phyloP scores from a whole-genome alignment of 2,113 vertebrate species.

The Butorides virescens region DNA sequence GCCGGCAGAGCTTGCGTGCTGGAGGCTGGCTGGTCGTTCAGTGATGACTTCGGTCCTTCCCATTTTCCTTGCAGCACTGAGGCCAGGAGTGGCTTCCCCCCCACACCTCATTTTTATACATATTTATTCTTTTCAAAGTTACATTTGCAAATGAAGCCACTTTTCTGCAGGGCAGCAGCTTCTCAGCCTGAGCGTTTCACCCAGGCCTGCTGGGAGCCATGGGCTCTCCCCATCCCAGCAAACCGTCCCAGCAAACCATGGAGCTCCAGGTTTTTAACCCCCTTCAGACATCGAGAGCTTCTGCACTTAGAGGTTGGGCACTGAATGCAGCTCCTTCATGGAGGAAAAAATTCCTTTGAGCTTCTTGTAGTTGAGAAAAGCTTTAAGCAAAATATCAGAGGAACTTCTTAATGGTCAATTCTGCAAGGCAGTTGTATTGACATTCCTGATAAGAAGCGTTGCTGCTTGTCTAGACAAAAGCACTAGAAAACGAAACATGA shows the following conservation, averaged over 20 bases:
- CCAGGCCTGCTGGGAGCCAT: neutral
- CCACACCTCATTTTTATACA: neutral
- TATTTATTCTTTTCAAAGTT: neutral
- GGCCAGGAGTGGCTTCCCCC: too few relatives aligned
- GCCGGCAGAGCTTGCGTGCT: neutral
- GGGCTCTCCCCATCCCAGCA: neutral
- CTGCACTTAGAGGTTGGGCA: rapidly evolving
- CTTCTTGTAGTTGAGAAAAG: neutral
- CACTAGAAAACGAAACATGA: neutral
- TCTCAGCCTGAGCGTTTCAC: neutral
- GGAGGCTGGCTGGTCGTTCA: rapidly evolving
- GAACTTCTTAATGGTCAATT: neutral
- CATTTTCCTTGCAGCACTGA: neutral
- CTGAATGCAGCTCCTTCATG: neutral
- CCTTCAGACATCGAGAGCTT: neutral
- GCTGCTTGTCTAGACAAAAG: constrained; percentile 2
- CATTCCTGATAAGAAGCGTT: neutral
- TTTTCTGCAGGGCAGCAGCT: neutral
- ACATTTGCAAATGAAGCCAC: neutral
- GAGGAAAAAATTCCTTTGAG: neutral
- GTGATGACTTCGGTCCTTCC: neutral
- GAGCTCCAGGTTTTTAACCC: neutral
- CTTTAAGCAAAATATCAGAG: neutral
- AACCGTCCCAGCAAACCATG: neutral
- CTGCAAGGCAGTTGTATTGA: neutral